Percentiles rank a stretch among this genome's conserved stretches.
phyloP scores from a whole-genome alignment of 37 sponge, comb jelly and placozoan species.

The Ephydatia muelleri region DNA sequence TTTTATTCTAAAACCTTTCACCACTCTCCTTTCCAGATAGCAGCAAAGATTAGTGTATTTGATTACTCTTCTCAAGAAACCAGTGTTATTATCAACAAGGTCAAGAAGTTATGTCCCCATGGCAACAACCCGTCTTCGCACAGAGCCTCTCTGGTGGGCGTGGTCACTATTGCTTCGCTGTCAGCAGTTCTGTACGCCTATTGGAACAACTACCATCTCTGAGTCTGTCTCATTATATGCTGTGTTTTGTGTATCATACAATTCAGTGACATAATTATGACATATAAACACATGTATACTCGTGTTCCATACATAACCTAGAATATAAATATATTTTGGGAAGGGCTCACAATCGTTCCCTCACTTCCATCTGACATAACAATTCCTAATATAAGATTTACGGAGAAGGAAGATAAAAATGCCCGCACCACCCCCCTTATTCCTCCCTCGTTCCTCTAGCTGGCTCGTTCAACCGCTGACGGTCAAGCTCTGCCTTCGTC shows the following conservation, averaged over 20 bases:
- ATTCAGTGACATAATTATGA: too few species aligned
- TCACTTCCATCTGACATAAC: background rate
- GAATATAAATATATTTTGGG: background rate
- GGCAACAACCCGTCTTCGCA: background rate
- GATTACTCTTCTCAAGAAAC: conserved; percentile 41
- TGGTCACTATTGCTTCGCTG: background rate
- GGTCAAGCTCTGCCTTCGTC: conserved; percentile 33
- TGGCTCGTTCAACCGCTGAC: background rate
- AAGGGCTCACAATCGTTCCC: background rate
- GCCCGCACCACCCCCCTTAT: too few species aligned
- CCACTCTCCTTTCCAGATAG: background rate
- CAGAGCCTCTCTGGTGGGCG: background rate
- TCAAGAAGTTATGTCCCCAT: conserved; percentile 14
- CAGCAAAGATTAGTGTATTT: conserved; percentile 5
- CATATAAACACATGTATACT: too few species aligned
- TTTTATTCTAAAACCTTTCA: background rate
- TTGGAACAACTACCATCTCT: background rate
- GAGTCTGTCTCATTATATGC: background rate
- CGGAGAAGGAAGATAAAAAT: background rate
- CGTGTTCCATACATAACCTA: background rate
- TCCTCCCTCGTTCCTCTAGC: background rate
- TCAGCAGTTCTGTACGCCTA: background rate
- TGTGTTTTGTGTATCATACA: background rate
- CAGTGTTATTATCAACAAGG: conserved; percentile 17
- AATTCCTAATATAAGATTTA: background rate